A percentile compares a stretch with the other conserved stretches of the same genome.
Conservation (phyloP, 92 coral and sea anemone genomes). For the Parazoanthus darwini region DNA sequence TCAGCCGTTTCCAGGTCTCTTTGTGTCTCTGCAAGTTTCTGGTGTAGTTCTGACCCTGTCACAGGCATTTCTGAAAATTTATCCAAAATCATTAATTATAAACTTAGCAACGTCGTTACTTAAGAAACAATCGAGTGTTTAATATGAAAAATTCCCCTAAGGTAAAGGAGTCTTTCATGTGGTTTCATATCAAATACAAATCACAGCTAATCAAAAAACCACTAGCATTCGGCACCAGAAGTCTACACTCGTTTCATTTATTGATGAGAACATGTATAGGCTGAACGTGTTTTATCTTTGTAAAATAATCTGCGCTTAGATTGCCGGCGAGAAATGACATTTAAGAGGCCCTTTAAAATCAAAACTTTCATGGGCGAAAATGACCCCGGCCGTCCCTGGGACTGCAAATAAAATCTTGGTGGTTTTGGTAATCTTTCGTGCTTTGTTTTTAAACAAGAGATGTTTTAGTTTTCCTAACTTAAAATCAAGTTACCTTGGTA, state of each 20-base stretch:
- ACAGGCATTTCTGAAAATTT: not conserved
- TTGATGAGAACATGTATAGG: not conserved
- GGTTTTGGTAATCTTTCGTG: not conserved
- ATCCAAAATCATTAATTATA: not conserved
- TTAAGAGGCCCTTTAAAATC: too few species aligned
- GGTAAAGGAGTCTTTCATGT: not conserved
- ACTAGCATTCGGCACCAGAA: too few species aligned
- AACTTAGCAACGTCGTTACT: not conserved
- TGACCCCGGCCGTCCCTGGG: too few species aligned
- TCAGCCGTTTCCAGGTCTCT: constrained; percentile 92
- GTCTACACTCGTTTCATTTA: too few species aligned
- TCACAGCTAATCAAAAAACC: not conserved
- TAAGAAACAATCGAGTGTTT: too few species aligned
- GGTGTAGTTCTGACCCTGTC: constrained; percentile 39
- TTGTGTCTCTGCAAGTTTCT: constrained; percentile 67
- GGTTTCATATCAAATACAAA: not conserved
- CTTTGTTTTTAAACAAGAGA: not conserved
- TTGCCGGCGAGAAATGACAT: too few species aligned
- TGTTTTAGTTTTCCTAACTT: not conserved
- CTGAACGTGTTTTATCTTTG: not conserved
- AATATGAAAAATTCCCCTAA: not conserved
- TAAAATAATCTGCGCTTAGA: too few species aligned
- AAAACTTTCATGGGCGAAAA: too few species aligned
- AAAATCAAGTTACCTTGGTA: constrained; percentile 36
- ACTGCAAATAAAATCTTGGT: not conserved